phyloP scores from a whole-genome alignment of 2,113 vertebrate species.

The Osmerus mordax region DNA sequence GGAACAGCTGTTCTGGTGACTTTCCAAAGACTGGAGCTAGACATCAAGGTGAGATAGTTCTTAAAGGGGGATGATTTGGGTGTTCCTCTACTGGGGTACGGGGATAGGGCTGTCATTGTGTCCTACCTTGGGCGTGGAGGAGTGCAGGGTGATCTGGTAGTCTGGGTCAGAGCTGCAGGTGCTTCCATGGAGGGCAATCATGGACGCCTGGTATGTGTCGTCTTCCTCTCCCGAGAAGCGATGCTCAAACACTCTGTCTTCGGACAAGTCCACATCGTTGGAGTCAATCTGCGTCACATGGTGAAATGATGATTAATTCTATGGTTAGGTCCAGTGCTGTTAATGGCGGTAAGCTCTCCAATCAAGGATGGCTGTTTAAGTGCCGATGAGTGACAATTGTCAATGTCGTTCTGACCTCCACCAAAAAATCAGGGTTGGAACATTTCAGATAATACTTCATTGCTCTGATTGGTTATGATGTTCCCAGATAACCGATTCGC shows the following conservation, averaged over 20 bases:
- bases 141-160: conserved; percentile 59
- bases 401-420: too few relatives aligned
- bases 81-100: too few relatives aligned
- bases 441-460: too few relatives aligned
- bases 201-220: conserved; percentile 78
- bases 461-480: conserved; percentile 32
- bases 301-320: conserved; percentile 23
- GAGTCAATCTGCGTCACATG: conserved; percentile 81
- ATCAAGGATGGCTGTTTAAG: conserved; percentile 12
- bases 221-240: conserved; percentile 73
- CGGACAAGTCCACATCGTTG: conserved; percentile 75
- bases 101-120: neutral
- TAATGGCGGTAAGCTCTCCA: conserved; percentile 5
- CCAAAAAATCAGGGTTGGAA: too few relatives aligned
- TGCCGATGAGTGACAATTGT: too few relatives aligned
- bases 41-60: too few relatives aligned
- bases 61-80: too few relatives aligned
- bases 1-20: neutral
- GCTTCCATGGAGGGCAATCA: conserved; percentile 80
- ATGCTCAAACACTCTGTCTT: conserved; percentile 76
- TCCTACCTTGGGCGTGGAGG: conserved; percentile 80
- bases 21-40: neutral
- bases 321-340: neutral
- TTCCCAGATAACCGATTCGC: conserved; percentile 28
- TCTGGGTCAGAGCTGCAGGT: conserved; percentile 72